phyloP scores from a whole-genome alignment of 2,888 invertebrate species.

The Drosophila colorata region DNA sequence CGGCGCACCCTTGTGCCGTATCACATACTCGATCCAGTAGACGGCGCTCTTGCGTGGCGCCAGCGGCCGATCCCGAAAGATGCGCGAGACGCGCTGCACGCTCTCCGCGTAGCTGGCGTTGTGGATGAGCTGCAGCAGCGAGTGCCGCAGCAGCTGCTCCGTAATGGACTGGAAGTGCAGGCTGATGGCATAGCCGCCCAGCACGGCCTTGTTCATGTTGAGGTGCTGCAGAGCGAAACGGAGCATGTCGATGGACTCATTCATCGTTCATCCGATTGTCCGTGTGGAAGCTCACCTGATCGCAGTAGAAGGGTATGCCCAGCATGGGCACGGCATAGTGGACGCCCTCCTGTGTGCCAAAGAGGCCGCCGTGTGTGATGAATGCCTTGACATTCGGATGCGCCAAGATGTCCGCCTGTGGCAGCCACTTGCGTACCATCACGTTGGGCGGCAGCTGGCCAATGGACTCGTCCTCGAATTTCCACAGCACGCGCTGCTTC shows the following conservation, averaged over 20 bases:
- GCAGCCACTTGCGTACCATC: conserved; percentile 86
- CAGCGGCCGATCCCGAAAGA: conserved; percentile 84
- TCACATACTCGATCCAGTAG: conserved; percentile 86
- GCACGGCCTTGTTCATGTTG: conserved; percentile 83
- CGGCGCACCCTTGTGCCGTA: conserved; percentile 84
- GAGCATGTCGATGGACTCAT: too few species aligned
- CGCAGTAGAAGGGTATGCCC: conserved; percentile 85
- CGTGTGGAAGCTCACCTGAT: conserved; percentile 75
- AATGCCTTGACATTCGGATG: conserved; percentile 85
- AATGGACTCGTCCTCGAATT: conserved; percentile 85
- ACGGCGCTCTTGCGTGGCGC: conserved; percentile 83
- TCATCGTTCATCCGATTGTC: too few species aligned
- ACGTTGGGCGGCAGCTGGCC: conserved; percentile 85
- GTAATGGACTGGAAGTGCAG: conserved; percentile 83
- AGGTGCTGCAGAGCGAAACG: conserved; percentile 68
- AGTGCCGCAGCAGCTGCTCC: conserved; percentile 66
- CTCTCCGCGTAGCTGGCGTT: conserved; percentile 83
- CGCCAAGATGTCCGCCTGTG: conserved; percentile 86
- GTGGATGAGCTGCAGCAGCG: conserved; percentile 82
- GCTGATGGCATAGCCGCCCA: conserved; percentile 83
- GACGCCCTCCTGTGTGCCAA: conserved; percentile 85
- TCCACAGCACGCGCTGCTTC: conserved; percentile 86
- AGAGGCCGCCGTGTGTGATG: conserved; percentile 85
- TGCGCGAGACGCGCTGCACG: conserved; percentile 78
- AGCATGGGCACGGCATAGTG: conserved; percentile 85